Conservation (phyloP, 2,113 vertebrate species). For the Cettia cetti region DNA sequence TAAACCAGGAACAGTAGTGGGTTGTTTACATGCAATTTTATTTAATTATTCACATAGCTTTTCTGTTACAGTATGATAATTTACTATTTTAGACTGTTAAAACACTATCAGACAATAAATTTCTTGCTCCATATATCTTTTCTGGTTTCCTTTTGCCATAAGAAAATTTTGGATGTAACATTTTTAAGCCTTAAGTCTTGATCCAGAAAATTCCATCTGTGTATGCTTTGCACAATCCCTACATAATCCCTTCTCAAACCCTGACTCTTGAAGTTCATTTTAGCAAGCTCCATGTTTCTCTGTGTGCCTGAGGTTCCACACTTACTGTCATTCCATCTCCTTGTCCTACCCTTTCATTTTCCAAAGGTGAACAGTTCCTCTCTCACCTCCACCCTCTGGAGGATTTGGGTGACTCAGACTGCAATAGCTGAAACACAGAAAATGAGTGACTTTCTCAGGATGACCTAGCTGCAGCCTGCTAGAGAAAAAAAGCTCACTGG, state of each 20-base stretch:
- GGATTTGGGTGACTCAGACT: not conserved
- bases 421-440: not conserved
- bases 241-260: not conserved
- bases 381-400: not conserved
- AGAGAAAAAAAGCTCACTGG: not conserved
- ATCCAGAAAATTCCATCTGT: not conserved
- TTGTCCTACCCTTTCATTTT: not conserved
- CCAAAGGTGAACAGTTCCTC: not conserved
- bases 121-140: not conserved
- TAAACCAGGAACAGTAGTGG: not conserved
- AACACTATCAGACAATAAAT: not conserved
- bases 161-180: not conserved
- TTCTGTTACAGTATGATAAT: not conserved
- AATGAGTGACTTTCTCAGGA: not conserved
- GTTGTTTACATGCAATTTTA: not conserved
- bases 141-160: not conserved
- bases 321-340: not conserved
- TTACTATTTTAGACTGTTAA: not conserved
- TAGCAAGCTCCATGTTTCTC: not conserved
- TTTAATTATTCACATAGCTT: not conserved
- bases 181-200: not conserved
- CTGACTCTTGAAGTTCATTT: not conserved
- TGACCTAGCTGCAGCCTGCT: not conserved
- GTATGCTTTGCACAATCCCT: not conserved
- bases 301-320: not conserved